Evolutionary conservation across 2,113 vertebrate species (phyloP).

Genomic region (Paedocypris sp.): DNA sequence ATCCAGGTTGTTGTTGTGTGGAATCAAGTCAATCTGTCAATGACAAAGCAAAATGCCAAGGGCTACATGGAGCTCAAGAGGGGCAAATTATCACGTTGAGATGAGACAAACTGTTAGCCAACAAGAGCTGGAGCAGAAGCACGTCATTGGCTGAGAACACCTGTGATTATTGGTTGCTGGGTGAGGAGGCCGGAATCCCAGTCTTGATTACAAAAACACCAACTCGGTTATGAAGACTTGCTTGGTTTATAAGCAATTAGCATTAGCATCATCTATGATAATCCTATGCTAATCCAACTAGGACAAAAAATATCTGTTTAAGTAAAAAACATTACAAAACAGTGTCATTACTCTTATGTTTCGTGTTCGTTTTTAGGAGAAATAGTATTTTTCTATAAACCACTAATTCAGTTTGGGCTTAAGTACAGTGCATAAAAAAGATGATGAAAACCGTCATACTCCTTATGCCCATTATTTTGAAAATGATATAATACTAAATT

Average conservation of each 20-base stretch:
- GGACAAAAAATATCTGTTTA: too few relatives aligned
- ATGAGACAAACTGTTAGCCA: conserved; percentile 49
- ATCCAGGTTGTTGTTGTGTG: conserved; percentile 28
- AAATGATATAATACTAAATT: too few relatives aligned
- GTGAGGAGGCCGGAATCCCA: conserved; percentile 15
- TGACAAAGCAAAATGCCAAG: conserved; percentile 17
- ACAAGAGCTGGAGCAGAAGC: conserved; percentile 30
- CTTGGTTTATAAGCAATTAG: background rate
- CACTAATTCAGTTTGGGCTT: too few relatives aligned
- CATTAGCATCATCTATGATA: background rate
- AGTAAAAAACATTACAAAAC: too few relatives aligned
- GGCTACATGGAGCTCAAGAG: conserved; percentile 40
- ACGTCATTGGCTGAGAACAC: conserved; percentile 7
- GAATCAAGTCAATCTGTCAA: conserved; percentile 39
- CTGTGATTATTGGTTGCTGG: conserved; percentile 15
- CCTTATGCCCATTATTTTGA: too few relatives aligned
- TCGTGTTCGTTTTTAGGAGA: too few relatives aligned
- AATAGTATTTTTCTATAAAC: too few relatives aligned
- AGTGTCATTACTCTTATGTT: too few relatives aligned
- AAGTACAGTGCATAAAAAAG: too few relatives aligned
- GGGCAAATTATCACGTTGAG: too few relatives aligned
- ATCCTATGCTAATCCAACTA: too few relatives aligned
- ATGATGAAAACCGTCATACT: too few relatives aligned
- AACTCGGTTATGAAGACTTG: background rate
- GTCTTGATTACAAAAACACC: background rate